Base-by-base conservation (phyloP, 2,113 vertebrate genomes). In the Gobiocypris rarus region DNA sequence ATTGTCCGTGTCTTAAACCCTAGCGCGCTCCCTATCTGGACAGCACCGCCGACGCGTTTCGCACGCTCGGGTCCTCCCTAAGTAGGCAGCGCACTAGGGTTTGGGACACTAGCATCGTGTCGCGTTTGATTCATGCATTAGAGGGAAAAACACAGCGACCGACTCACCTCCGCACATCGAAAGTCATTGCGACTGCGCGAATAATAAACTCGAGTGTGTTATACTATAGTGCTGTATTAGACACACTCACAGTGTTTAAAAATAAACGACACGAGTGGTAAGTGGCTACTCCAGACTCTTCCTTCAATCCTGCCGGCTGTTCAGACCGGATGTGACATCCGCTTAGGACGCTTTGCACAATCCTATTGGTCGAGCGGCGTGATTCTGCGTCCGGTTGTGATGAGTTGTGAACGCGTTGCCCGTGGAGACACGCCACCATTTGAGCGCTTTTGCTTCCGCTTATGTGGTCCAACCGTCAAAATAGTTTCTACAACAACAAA, bases 81-180 rank as follows among this genome's bases (percentile, higher is more conserved):
- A 13, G 8, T 59, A 77, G 75, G 34, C 9, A 45, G 34, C 75
- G 19, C 56, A 26, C 1, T 19, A 5, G 56, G n/a, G 5, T 10
- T 59, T 28, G 75, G 22, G 22, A 61, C 59, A 50, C 58, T 22
- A 9, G 1, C 41, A 14, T 50, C 15, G n/a, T n/a, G n/a, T n/a
- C n/a, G 70, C n/a, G 50, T 24, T 83, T 75, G 13, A 82, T 48
- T 71, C 24, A 52, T 82, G 43, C 77, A 83, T 43, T 34, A 14
- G 13, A 65, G 7, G 48, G 50, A 50, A 52, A 45, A 71, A 14
- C 58, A 63, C 24, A 38, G 34, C 34, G 4, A 38, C 34, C 34
- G 34, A 38, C 34, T 98, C 95, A 98, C 97, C 97, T 97, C 92
- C 97, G 94, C 56, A 97, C 95, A 94, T 98, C 97, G 96, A 98